phyloP scores from a whole-genome alignment of 2,797 vertebrate species.

The Trematomus bernacchii region DNA sequence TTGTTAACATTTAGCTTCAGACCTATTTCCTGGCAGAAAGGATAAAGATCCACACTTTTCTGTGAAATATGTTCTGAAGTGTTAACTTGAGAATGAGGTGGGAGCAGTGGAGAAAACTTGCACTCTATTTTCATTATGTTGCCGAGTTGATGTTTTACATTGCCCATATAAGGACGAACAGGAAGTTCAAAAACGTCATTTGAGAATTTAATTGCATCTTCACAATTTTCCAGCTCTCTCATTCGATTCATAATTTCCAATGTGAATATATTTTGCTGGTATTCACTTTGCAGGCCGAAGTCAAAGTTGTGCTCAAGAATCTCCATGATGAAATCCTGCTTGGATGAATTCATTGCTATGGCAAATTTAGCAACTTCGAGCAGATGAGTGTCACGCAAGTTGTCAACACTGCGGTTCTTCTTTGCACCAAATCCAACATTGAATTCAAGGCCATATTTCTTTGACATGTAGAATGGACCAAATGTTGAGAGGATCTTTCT shows the following conservation, averaged over 20 bases:
- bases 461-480: accelerated
- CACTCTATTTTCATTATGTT: neutral
- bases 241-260: constrained; percentile 36
- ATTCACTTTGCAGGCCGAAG: constrained; percentile 1
- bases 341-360: constrained; percentile 40
- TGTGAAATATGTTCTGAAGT: neutral
- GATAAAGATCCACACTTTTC: constrained; percentile 11
- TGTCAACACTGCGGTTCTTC: constrained; percentile 28
- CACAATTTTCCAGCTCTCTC: constrained; percentile 2
- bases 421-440: constrained; percentile 44
- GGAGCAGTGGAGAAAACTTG: neutral
- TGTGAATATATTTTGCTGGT: constrained; percentile 9
- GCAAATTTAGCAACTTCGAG: constrained; percentile 43
- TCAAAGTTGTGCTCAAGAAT: constrained; percentile 57
- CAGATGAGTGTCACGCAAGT: neutral
- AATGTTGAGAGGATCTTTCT: constrained; percentile 25
- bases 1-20: constrained; percentile 22
- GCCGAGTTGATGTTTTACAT: neutral
- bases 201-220: constrained; percentile 18
- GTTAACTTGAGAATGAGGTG: neutral
- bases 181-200: constrained; percentile 44
- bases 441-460: constrained; percentile 5
- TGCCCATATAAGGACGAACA: too few relatives aligned
- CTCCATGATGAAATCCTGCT: constrained; percentile 47
- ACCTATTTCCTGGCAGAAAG: constrained; percentile 37